Conservation (phyloP, 1,140 invertebrate species). For the Neodiprion fabricii region DNA sequence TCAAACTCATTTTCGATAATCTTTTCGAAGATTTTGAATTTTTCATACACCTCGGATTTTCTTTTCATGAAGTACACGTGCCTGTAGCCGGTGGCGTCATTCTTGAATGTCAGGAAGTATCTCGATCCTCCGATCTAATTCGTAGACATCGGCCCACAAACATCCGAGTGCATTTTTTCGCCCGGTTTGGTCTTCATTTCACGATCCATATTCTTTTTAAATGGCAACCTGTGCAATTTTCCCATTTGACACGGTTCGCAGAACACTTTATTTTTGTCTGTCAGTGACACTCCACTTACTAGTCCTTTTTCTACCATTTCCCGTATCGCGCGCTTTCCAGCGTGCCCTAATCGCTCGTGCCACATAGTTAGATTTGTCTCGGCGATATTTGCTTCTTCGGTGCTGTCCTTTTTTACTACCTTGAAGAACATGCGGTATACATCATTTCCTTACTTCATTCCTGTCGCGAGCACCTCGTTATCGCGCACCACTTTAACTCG, state of each 20-base stretch:
- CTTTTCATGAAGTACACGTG: no score
- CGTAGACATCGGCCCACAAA: neutral
- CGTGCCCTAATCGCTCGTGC: conserved; percentile 27
- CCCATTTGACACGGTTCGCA: conserved; percentile 36
- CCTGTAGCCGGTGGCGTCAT: no score
- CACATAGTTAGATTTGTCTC: conserved; percentile 21
- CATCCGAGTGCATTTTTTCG: neutral
- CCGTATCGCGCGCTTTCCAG: conserved; percentile 18
- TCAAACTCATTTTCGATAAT: no score
- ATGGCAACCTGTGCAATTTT: conserved; percentile 37
- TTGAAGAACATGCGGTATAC: conserved; percentile 18
- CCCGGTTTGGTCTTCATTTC: neutral
- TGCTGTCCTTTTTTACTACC: neutral
- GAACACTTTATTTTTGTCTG: conserved; percentile 19
- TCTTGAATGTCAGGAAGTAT: neutral
- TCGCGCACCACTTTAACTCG: conserved; percentile 19
- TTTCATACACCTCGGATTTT: no score
- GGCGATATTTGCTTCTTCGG: conserved; percentile 6
- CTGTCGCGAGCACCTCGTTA: conserved; percentile 25
- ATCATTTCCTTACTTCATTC: neutral
- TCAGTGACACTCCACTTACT: conserved; percentile 6
- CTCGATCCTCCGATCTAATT: neutral
- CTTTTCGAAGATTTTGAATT: no score
- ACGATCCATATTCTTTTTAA: conserved; percentile 22
- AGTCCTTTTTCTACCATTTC: conserved; percentile 23